Evolutionary conservation across 2,888 invertebrate species (phyloP).

Genomic region (Ashinkailepas kermadecensis): DNA sequence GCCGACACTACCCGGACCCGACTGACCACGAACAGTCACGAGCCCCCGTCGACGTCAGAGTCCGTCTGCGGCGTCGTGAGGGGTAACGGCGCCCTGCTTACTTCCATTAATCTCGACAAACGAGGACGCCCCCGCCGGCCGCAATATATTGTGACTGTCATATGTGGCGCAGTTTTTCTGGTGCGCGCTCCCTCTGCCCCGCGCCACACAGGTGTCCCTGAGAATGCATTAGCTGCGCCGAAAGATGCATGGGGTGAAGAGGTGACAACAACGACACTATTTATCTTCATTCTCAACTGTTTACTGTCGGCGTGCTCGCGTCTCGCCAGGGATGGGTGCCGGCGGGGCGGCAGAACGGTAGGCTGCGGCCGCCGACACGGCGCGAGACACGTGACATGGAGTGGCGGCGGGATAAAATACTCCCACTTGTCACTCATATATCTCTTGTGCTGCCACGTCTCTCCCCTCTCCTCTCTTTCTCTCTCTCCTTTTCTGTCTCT

Average conservation of each 20-base stretch:
- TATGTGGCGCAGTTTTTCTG: constrained; percentile 16
- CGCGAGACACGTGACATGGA: neutral
- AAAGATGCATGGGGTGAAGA: constrained; percentile 21
- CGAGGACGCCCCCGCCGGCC: neutral
- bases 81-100: too few relatives aligned
- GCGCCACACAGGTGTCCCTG: constrained; percentile 10
- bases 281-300: constrained; percentile 21
- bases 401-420: neutral
- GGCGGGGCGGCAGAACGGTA: neutral
- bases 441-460: too few relatives aligned
- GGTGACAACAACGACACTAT: constrained; percentile 21
- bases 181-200: neutral
- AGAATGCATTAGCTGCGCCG: constrained; percentile 3
- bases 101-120: neutral
- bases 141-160: neutral
- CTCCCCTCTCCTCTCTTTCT: too few relatives aligned
- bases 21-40: too few relatives aligned
- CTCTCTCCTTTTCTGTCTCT: too few relatives aligned
- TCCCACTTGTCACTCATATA: too few relatives aligned
- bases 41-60: too few relatives aligned
- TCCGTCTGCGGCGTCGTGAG: too few relatives aligned
- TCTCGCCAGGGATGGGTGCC: neutral
- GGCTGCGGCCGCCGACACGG: neutral
- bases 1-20: too few relatives aligned
- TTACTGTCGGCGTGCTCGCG: constrained; percentile 15